A percentile compares a stretch with the other conserved stretches of the same genome.
Evolutionary conservation across 2,113 vertebrate genomes (phyloP).

Genomic region (Tichodroma muraria): DNA sequence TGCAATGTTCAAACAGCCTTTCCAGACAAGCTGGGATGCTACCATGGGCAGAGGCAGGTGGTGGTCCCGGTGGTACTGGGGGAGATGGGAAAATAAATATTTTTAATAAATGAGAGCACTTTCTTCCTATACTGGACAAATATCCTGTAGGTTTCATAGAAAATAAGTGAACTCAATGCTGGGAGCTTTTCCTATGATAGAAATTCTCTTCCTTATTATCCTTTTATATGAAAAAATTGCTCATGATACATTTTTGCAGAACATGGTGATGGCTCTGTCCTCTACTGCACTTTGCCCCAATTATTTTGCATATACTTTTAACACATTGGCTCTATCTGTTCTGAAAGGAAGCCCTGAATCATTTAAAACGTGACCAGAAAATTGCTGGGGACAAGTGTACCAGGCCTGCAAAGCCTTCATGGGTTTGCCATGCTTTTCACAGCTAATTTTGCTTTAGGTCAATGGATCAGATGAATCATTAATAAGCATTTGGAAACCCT

Average conservation of each 20-base stretch:
- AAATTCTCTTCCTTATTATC: background rate
- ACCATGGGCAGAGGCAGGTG: background rate
- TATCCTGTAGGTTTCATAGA: background rate
- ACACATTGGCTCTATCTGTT: background rate
- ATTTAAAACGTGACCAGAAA: background rate
- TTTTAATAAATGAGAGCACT: background rate
- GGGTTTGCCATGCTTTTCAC: slow-evolving; percentile 1
- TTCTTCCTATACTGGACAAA: background rate
- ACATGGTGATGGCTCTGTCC: background rate
- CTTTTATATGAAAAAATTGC: background rate
- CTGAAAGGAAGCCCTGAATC: background rate
- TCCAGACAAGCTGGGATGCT: background rate
- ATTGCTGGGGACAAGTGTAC: background rate
- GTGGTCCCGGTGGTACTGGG: background rate
- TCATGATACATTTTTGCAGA: background rate
- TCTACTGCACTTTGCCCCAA: background rate
- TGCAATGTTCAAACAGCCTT: background rate
- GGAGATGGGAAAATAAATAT: background rate
- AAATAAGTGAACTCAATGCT: background rate
- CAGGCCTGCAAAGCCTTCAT: background rate
- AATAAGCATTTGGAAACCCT: slow-evolving; percentile 16
- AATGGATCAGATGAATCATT: slow-evolving; percentile 48
- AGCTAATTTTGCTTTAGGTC: slow-evolving; percentile 12
- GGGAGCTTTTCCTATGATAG: background rate
- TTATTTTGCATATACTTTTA: background rate